A percentile compares a stretch with the other conserved stretches of the same genome.
Conservation (phyloP, 92 coral and sea anemone species). For the Micromussa lordhowensis region DNA sequence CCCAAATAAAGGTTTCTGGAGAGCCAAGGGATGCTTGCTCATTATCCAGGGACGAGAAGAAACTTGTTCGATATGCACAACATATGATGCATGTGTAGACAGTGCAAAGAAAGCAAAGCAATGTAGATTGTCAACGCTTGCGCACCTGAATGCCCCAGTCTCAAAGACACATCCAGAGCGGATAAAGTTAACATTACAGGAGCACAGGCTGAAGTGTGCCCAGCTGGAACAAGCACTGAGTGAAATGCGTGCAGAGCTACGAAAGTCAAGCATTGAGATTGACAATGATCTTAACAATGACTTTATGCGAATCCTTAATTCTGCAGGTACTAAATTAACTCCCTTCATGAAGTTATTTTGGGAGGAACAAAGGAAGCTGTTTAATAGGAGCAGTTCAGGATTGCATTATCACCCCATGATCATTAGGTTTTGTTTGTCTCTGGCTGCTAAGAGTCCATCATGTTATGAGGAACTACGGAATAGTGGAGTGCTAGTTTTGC, state of each 20-base stretch:
- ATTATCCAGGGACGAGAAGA: background rate
- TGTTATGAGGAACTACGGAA: slow-evolving; percentile 71
- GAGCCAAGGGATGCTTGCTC: too few relatives aligned
- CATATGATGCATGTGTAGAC: slow-evolving; percentile 29
- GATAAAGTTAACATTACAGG: slow-evolving; percentile 64
- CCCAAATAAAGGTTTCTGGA: background rate
- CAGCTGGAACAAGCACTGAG: too few relatives aligned
- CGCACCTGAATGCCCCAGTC: slow-evolving; percentile 64
- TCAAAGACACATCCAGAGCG: slow-evolving; percentile 66
- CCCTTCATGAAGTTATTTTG: slow-evolving; percentile 41
- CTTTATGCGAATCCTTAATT: slow-evolving; percentile 34
- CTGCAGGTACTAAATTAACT: slow-evolving; percentile 34
- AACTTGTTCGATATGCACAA: slow-evolving; percentile 21
- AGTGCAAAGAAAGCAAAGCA: slow-evolving; percentile 56
- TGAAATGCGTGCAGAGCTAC: slow-evolving; percentile 33
- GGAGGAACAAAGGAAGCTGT: slow-evolving; percentile 64
- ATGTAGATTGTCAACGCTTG: slow-evolving; percentile 36
- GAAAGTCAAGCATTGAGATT: slow-evolving; percentile 50
- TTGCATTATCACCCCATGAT: slow-evolving; percentile 74
- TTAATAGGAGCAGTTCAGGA: slow-evolving; percentile 53
- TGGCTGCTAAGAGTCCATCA: slow-evolving; percentile 72
- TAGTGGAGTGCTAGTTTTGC: slow-evolving; percentile 64
- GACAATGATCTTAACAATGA: slow-evolving; percentile 60
- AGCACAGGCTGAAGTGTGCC: slow-evolving; percentile 60
- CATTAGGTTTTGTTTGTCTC: slow-evolving; percentile 68